Percentiles rank a stretch among this genome's conserved stretches.
phyloP scores from a whole-genome alignment of 2,888 invertebrate species.

The Cephus spinipes region DNA sequence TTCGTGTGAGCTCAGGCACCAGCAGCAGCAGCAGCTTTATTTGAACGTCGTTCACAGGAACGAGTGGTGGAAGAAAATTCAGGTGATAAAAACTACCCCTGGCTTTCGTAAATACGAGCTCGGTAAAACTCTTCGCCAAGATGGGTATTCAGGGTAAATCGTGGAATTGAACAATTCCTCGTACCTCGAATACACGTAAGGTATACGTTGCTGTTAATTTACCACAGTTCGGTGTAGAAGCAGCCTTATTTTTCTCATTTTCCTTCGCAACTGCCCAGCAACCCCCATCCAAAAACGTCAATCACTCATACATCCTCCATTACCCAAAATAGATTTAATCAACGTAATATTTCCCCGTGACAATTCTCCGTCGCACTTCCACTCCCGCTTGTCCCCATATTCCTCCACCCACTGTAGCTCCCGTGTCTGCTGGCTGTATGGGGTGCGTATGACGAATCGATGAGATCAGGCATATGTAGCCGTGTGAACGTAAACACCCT shows the following conservation, averaged over 20 bases:
- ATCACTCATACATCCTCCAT: constrained; percentile 52
- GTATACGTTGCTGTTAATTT: neutral
- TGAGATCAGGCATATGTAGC: constrained; percentile 54
- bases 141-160: neutral
- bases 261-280: constrained; percentile 16
- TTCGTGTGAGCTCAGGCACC: neutral
- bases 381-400: constrained; percentile 18
- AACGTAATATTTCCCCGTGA: constrained; percentile 43
- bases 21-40: neutral
- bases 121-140: neutral
- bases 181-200: neutral
- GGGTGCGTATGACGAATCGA: constrained; percentile 56
- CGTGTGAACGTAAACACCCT: constrained; percentile 54
- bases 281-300: constrained; percentile 24
- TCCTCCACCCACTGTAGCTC: neutral
- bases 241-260: constrained; percentile 32
- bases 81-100: neutral
- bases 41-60: neutral
- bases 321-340: constrained; percentile 57
- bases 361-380: constrained; percentile 31
- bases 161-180: neutral
- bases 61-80: neutral
- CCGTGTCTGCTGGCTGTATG: constrained; percentile 12
- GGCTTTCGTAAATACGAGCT: neutral
- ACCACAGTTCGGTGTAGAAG: neutral